Base-by-base conservation (phyloP, 2,797 vertebrate species). In the Florisuga fusca region DNA sequence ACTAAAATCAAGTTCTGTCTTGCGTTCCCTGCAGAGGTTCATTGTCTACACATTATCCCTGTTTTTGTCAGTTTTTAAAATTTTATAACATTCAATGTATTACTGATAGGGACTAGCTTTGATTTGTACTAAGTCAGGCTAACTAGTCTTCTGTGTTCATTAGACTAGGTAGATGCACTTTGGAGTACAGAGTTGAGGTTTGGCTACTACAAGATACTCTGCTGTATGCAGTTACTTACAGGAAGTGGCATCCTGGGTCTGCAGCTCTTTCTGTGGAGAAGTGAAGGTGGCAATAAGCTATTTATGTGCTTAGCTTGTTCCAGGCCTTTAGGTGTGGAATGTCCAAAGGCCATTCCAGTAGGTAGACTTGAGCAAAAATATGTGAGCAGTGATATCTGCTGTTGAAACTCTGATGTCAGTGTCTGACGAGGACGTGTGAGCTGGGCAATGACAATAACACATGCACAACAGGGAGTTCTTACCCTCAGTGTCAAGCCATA, bases 401-500 rank as follows among this genome's bases (percentile, higher is more conserved):
- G 5, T 34, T 59, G 59, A 41, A 53, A 31, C 19, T 29, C 38
- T 36, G 23, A 14, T 36, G 50, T 51, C 38, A 31, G 43, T 29
- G 31, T 45, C 6, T 31, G 21, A 55, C 29, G n/a, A 77, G 12
- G 23, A 33, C 29, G 10, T 14, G 14, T 29, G 25, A 57, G 54
- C 27, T 45, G 6, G 17, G 17, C 12, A 11, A 20, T 33, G 23
- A 29, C 41, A 45, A 20, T 2, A 48, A 29, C 12, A 7, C 6
- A 10, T 18, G 27, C 7, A 4, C 10, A 13, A 8, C 21, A 20
- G 10, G 48, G 8, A 2, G 12, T 23, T 38, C 25, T 38, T 51
- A 4, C 2, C 7, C 16, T 76, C 18, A 12, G 8, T 1, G 1
- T 53, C 12, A 69, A 5, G 38, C 22, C 3, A 0, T 20, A n/a